Conservation (phyloP, 64 coral and sea anemone species). For the Exaiptasia diaphana region DNA sequence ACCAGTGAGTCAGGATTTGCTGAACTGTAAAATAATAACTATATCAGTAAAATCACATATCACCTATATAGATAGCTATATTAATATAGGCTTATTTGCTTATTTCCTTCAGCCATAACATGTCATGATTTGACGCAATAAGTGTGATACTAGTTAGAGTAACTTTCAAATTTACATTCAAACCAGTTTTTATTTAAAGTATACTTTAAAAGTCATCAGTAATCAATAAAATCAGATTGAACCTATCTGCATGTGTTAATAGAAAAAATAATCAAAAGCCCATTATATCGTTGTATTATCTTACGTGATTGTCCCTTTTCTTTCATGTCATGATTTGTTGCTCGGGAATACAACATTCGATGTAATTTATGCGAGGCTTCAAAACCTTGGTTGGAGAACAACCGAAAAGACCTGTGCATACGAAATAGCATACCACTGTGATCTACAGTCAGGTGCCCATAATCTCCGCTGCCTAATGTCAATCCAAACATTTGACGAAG, state of each 20-base stretch:
- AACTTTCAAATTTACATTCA: not conserved
- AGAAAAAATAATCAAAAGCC: not conserved
- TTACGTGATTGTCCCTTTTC: conserved; percentile 18
- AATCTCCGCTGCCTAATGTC: conserved; percentile 31
- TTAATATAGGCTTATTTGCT: not conserved
- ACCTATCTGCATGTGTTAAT: not conserved
- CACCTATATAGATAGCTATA: not conserved
- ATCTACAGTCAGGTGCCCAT: conserved; percentile 28
- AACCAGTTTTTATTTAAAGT: too few species aligned
- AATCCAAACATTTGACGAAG: not conserved
- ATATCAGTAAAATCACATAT: not conserved
- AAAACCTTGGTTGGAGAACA: conserved; percentile 33
- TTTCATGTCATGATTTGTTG: conserved; percentile 37
- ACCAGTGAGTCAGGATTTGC: conserved; percentile 35
- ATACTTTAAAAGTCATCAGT: too few species aligned
- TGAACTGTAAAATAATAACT: not conserved
- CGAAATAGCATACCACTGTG: conserved; percentile 33
- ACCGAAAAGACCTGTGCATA: not conserved
- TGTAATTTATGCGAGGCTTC: conserved; percentile 45
- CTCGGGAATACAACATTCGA: conserved; percentile 5
- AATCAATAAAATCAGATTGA: not conserved
- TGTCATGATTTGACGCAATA: not conserved
- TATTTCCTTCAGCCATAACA: not conserved
- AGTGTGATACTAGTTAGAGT: not conserved
- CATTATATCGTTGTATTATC: not conserved